phyloP scores from a whole-genome alignment of 2,888 invertebrate genomes.

The Anoncus sp. region DNA sequence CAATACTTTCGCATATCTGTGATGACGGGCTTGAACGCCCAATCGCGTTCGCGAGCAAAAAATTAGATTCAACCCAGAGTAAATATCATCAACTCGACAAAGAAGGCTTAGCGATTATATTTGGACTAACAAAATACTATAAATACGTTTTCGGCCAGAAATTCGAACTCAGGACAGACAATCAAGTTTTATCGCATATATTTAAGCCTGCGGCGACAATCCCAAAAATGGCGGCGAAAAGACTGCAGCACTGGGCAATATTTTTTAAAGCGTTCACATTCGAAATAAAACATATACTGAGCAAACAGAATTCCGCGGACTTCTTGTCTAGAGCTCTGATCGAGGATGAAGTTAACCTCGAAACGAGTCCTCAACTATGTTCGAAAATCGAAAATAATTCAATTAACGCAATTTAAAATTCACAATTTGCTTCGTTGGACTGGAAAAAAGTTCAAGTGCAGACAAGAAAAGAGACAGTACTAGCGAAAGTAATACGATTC shows the following conservation, averaged over 20 bases:
- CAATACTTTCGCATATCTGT: slow-evolving; percentile 76
- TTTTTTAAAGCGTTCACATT: slow-evolving; percentile 11
- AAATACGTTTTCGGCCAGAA: slow-evolving; percentile 12
- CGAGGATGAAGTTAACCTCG: slow-evolving; percentile 57
- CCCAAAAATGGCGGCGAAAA: slow-evolving; percentile 6
- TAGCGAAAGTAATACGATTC: slow-evolving; percentile 1
- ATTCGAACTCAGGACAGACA: slow-evolving; percentile 20
- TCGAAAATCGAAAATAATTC: slow-evolving; percentile 13
- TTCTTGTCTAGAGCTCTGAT: slow-evolving; percentile 22
- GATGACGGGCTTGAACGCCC: slow-evolving; percentile 76
- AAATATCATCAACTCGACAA: slow-evolving; percentile 30
- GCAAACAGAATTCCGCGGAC: slow-evolving; percentile 21
- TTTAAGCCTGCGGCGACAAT: slow-evolving; percentile 10
- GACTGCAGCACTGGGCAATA: slow-evolving; percentile 19
- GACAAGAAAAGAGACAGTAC: slow-evolving; percentile 5
- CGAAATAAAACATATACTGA: slow-evolving; percentile 26
- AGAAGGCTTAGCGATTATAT: slow-evolving; percentile 25
- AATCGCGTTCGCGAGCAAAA: slow-evolving; percentile 20
- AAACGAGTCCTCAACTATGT: slow-evolving; percentile 5
- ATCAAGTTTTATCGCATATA: slow-evolving; percentile 12
- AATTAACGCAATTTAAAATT: slow-evolving; percentile 6
- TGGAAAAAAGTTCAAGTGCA: slow-evolving; percentile 7
- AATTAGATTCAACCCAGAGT: slow-evolving; percentile 1
- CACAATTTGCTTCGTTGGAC: slow-evolving; percentile 16
- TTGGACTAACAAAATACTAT: slow-evolving; percentile 20